Evolutionary conservation across 2,113 vertebrate species (phyloP).

Genomic region (Pyxicephalus adspersus): DNA sequence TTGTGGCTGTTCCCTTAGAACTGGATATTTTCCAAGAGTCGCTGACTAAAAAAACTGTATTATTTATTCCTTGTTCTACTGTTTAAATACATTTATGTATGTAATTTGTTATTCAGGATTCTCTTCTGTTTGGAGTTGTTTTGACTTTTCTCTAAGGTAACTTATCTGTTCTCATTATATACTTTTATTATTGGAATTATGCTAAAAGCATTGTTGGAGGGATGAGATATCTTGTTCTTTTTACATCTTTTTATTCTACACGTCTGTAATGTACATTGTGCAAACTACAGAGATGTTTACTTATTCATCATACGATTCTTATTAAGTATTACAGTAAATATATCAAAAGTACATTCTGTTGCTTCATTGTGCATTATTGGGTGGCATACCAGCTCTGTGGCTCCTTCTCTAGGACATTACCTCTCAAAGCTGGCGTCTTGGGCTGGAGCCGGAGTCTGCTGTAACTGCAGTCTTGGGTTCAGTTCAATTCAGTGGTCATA

Average conservation of each 20-base stretch:
- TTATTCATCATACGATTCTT: too few relatives aligned
- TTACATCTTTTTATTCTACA: not conserved
- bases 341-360: too few relatives aligned
- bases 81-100: conserved; percentile 3
- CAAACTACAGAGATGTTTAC: too few relatives aligned
- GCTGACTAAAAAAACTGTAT: conserved; percentile 18
- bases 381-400: too few relatives aligned
- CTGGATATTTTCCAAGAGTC: conserved; percentile 22
- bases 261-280: too few relatives aligned
- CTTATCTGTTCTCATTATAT: not conserved
- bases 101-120: not conserved
- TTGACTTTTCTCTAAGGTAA: conserved; percentile 7
- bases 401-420: too few relatives aligned
- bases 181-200: not conserved
- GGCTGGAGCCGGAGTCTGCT: too few relatives aligned
- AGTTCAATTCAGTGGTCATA: too few relatives aligned
- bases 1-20: conserved; percentile 15
- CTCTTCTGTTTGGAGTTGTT: not conserved
- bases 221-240: not conserved
- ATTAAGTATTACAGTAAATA: too few relatives aligned
- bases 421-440: too few relatives aligned
- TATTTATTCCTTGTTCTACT: conserved; percentile 35
- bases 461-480: too few relatives aligned
- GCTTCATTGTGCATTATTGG: too few relatives aligned
- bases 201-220: not conserved